A percentile compares a stretch with the other conserved stretches of the same genome.
phyloP scores from a whole-genome alignment of 2,797 vertebrate genomes.

The Iguana delicatissima region DNA sequence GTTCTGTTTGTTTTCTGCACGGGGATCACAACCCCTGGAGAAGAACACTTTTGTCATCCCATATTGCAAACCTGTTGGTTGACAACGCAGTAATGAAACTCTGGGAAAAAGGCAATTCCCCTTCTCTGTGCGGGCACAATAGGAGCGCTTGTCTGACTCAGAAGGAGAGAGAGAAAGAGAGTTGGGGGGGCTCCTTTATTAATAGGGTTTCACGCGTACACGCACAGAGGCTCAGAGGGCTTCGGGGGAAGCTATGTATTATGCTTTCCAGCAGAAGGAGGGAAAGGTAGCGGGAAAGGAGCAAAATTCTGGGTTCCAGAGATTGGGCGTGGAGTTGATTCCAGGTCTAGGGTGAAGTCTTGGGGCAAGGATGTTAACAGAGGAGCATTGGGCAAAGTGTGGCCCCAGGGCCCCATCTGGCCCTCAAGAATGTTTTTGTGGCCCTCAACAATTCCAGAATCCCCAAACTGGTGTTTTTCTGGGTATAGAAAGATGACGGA shows the following conservation, averaged over 20 bases:
- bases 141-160: rapidly evolving
- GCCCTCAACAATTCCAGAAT: too few species aligned
- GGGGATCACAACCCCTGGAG: background rate
- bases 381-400: too few species aligned
- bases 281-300: background rate
- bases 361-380: too few species aligned
- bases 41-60: constrained; percentile 13
- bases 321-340: background rate
- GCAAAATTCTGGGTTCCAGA: too few species aligned
- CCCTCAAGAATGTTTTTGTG: too few species aligned
- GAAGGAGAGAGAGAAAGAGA: background rate
- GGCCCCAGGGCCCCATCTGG: background rate
- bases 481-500: too few species aligned
- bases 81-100: background rate
- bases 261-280: background rate
- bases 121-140: constrained; percentile 33
- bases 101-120: background rate
- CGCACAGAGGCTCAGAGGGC: background rate
- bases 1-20: constrained; percentile 11
- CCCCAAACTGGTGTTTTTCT: too few species aligned
- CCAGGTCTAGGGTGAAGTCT: background rate
- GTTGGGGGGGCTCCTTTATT: background rate
- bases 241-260: background rate
- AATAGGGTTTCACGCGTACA: background rate
- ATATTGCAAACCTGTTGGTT: background rate